Evolutionary conservation across 2,888 invertebrate species (phyloP).

Genomic region (Lycaena phlaeas): DNA sequence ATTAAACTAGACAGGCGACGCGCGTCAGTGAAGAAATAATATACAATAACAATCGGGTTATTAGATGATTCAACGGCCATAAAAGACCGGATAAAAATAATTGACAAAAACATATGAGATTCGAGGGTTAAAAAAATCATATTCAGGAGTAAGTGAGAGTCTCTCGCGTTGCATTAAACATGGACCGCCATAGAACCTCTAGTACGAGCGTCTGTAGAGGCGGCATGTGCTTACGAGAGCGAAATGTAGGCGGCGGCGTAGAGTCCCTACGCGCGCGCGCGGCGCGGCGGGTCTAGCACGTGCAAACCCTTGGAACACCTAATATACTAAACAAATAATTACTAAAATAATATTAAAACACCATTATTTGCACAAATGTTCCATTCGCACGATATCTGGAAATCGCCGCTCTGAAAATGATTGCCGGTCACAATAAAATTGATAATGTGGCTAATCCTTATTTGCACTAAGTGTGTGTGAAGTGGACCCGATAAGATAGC

Average conservation of each 20-base stretch:
- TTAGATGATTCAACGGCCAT: no score
- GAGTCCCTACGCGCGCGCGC: not conserved
- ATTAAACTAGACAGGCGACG: no score
- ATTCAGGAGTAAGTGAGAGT: no score
- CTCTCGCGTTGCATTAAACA: no score
- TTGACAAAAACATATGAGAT: no score
- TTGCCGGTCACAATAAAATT: conserved; percentile 52
- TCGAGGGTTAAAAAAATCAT: no score
- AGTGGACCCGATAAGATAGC: conserved; percentile 56
- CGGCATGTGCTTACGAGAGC: not conserved
- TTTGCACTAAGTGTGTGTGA: conserved; percentile 58
- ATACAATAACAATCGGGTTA: no score
- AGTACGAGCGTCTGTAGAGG: no score
- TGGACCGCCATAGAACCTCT: not conserved
- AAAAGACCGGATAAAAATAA: no score
- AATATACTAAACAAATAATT: conserved; percentile 34
- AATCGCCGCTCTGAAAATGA: conserved; percentile 41
- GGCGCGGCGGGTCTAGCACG: conserved; percentile 23
- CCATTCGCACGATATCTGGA: conserved; percentile 27
- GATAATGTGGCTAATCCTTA: conserved; percentile 62
- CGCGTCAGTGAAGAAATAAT: no score
- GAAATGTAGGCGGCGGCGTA: not conserved
- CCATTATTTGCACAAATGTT: conserved; percentile 61
- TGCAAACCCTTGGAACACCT: conserved; percentile 31
- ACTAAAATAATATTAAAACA: conserved; percentile 26